Evolutionary conservation across 2,113 vertebrate species (phyloP), one percentile per base, ranked within the genome.

Genomic region (Mobula birostris): DNA sequence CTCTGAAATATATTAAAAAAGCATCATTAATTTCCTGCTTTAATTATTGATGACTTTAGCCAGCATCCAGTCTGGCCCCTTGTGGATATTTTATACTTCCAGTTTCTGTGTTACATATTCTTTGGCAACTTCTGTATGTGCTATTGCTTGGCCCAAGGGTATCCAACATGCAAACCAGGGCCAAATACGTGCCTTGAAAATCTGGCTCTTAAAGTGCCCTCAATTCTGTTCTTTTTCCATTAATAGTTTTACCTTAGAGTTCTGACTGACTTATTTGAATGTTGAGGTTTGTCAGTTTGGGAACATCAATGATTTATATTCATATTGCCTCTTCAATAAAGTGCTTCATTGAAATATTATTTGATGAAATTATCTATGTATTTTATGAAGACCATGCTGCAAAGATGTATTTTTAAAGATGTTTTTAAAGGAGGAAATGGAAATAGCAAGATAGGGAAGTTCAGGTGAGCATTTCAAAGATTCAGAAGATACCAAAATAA

Each of bases 81-180:
- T 90, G 61, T 90, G 85, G 61, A 90, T 90, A 68, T 19, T 90
- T 90, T 90, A 90, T 90, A 90, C 61, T 90, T 90, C 85, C 85
- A 90, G 85, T 68, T 90, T 68, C 85, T 90, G 85, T 66, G 61
- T 32, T 66, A 19, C n/a, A 66, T 90, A n/a, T 90, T 68, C 61
- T 90, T 90, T 90, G 61, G 48, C 85, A 90, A 90, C 61, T 90
- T 90, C 85, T 90, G 61, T 66, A 90, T 32, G 29, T 66, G 85
- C 61, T 90, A 68, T 90, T 90, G 61, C 61, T 90, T 32, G 7
- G 15, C 85, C 61, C 85, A 90, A 17, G 85, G 61, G 85, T 90
- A 90, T 90, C 85, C n/a, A 90, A 66, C n/a, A 68, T 90, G n/a
- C 61, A 90, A 66, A 66, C 85, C n/a, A 19, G 61, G 61, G 85